A percentile compares a stretch with the other conserved stretches of the same genome.
These are phyloP conservation scores for Calypte anna DNA, from an alignment of 2,113 vertebrate genomes.

Conservation along the genomic window DNA sequence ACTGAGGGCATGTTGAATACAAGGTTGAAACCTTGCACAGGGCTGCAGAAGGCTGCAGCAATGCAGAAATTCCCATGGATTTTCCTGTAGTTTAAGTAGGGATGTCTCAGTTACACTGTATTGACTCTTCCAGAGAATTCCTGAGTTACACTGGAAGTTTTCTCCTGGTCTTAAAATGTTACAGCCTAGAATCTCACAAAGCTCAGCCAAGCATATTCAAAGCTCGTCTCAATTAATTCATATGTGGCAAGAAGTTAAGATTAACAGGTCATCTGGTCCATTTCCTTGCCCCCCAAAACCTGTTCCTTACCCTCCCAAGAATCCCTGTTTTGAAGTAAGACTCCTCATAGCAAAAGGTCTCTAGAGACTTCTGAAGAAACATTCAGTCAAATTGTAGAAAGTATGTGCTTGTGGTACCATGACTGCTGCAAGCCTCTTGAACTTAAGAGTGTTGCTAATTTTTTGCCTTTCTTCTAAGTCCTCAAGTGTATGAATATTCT, in stretches of 20 bases:
- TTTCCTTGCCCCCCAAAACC: background rate
- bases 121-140: background rate
- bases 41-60: background rate
- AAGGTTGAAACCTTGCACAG: background rate
- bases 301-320: background rate
- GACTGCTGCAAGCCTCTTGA: background rate
- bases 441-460: background rate
- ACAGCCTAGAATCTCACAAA: background rate
- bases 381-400: background rate
- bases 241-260: background rate
- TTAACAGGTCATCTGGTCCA: background rate
- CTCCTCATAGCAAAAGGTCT: background rate
- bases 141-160: background rate
- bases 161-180: background rate
- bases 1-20: background rate
- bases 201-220: accelerated
- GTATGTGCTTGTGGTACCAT: background rate
- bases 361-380: background rate
- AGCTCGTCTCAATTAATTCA: background rate
- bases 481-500: background rate
- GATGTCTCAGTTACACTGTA: background rate
- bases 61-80: accelerated
- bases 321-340: background rate
- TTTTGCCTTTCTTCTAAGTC: background rate
- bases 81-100: background rate